Percentiles rank a stretch among this genome's conserved stretches.
Conservation (phyloP, 30 jellyfish, hydroid and myxozoan species). For the Nemopilema nomurai region DNA sequence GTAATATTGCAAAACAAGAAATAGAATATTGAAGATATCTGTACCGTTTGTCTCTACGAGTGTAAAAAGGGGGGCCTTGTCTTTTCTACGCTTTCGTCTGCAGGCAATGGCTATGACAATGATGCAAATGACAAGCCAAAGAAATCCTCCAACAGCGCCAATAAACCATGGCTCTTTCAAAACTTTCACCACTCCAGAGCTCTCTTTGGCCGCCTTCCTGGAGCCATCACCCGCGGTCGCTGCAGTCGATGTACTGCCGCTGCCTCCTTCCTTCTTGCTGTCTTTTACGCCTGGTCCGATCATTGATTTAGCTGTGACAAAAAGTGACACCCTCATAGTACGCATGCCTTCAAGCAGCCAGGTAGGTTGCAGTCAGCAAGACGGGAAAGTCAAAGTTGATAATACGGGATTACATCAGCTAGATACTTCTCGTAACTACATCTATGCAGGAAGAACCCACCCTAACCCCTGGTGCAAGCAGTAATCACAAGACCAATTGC, state of each 20-base stretch:
- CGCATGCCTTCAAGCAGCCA: too few species aligned
- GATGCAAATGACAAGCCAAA: conserved; percentile 61
- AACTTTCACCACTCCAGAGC: conserved; percentile 37
- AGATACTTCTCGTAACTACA: too few species aligned
- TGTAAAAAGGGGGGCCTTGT: conserved; percentile 39
- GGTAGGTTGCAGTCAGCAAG: too few species aligned
- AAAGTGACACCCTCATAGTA: too few species aligned
- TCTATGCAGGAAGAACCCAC: not conserved
- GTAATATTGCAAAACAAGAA: too few species aligned
- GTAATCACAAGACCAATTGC: not conserved
- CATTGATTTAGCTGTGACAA: conserved; percentile 8
- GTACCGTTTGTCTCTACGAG: conserved; percentile 81
- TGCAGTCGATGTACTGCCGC: not conserved
- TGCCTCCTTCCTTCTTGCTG: not conserved
- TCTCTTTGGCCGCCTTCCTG: conserved; percentile 22
- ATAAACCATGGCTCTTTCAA: conserved; percentile 94
- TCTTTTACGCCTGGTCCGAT: not conserved
- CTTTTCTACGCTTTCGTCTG: conserved; percentile 58
- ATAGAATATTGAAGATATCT: not conserved
- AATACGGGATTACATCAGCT: too few species aligned
- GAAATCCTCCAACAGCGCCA: conserved; percentile 84
- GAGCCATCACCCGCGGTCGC: conserved; percentile 18
- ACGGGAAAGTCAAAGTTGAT: too few species aligned
- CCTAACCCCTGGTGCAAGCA: not conserved
- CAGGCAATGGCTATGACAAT: conserved; percentile 71